Evolutionary conservation across 1,140 invertebrate species (phyloP).

Genomic region (Tetragonula clypearis): DNA sequence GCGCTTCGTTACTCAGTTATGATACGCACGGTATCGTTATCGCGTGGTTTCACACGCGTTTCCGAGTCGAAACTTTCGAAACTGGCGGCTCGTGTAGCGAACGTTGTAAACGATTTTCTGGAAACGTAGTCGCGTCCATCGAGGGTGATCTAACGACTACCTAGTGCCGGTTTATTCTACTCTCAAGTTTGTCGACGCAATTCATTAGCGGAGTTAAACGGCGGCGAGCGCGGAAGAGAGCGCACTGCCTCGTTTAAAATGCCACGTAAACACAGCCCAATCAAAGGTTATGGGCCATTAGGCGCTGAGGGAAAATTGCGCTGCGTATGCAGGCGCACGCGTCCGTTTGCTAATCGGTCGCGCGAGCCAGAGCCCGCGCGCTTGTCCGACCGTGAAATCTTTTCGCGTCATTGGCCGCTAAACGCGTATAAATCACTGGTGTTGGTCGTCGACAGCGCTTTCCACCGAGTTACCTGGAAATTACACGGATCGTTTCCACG

Average conservation of each 20-base stretch:
- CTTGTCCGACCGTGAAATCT: slow-evolving; percentile 73
- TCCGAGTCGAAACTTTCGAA: too few relatives aligned
- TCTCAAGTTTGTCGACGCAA: slow-evolving; percentile 26
- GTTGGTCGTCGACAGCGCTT: slow-evolving; percentile 61
- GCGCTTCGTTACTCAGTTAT: not conserved
- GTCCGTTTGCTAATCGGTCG: slow-evolving; percentile 59
- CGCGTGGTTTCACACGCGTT: not conserved
- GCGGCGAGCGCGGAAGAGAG: slow-evolving; percentile 5
- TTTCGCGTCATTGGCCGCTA: slow-evolving; percentile 77
- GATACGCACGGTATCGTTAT: not conserved
- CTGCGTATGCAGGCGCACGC: slow-evolving; percentile 72
- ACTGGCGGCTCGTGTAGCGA: too few relatives aligned
- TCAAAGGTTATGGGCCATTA: slow-evolving; percentile 81
- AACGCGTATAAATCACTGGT: slow-evolving; percentile 73
- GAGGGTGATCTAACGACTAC: not conserved
- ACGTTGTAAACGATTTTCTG: too few relatives aligned
- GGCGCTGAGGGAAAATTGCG: slow-evolving; percentile 77
- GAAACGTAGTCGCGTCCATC: not conserved
- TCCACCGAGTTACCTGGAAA: slow-evolving; percentile 61
- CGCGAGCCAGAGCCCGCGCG: slow-evolving; percentile 28
- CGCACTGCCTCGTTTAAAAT: slow-evolving; percentile 52
- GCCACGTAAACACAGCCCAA: slow-evolving; percentile 77
- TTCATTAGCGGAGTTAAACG: slow-evolving; percentile 46
- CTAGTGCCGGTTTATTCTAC: not conserved
- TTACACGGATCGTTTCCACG: slow-evolving; percentile 71